Evolutionary conservation across 2,113 vertebrate species (phyloP), one percentile per base, ranked within the genome.

Genomic region (Siniperca chuatsi): DNA sequence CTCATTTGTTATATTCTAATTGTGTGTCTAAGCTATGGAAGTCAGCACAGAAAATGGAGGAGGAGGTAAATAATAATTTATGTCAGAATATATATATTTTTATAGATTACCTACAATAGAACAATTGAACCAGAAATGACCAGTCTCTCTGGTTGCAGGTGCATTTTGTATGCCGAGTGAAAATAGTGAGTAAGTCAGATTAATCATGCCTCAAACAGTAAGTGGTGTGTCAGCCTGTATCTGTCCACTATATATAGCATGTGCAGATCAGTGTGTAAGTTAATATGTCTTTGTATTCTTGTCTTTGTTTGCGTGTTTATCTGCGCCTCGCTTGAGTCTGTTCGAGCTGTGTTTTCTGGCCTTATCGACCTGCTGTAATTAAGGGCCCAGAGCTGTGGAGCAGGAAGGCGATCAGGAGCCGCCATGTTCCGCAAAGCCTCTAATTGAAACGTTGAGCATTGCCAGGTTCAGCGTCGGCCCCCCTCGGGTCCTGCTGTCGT

Each of bases 401-500:
- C 90, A 87, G 85, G 89, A 78, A 87, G 83, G 55, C 71, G 84
- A 85, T 91, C 86, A 67, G 81, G 87, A 89, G 82, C 62, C 86
- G 69, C 85, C 80, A 57, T 85, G 88, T 92, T 92, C 81, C 72
- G 7, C 79, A 62, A 64, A 87, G 84, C 61, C 88, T 84, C 92
- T 94, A 94, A 94, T 95, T 95, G 93, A 93, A 92, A 93, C 79
- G 70, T 83, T 83, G 82, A 92, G 87, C 57, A 5, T 83, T 81
- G 80, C 87, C 82, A 83, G 75, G 84, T 87, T 82, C 69, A 35
- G 62, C 66, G 9, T 57, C 15, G 0, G 4, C 52, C 61, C 76
- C 79, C 84, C 78, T 69, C 35, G 42, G 78, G 87, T 78, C 85
- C 83, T 4, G 16, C 87, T 88, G 90, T 85, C 83, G 42, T 82